Conservation (phyloP, 2,888 invertebrate species). For the Agrochola macilenta region DNA sequence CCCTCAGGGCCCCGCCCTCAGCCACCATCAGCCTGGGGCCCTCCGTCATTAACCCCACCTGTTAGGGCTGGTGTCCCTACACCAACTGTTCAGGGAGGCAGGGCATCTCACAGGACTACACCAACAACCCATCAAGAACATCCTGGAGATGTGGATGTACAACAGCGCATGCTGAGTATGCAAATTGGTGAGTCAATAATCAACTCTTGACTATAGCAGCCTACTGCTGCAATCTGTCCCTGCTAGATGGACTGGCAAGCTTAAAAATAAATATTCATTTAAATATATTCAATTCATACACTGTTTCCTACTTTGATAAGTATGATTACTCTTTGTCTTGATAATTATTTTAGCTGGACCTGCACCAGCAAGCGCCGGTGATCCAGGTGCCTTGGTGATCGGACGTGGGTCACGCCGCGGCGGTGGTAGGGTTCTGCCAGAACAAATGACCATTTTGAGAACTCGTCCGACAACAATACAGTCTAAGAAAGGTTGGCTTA, state of each 20-base stretch:
- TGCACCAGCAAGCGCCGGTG: conserved; percentile 69
- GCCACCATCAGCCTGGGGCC: conserved; percentile 85
- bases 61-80: conserved; percentile 81
- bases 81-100: conserved; percentile 75
- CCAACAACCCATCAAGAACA: conserved; percentile 80
- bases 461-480: conserved; percentile 81
- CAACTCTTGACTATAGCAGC: neutral
- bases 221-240: neutral
- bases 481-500: conserved; percentile 80
- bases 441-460: conserved; percentile 81
- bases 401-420: conserved; percentile 91
- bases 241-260: too few species aligned
- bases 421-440: conserved; percentile 85
- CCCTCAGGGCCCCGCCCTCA: conserved; percentile 79
- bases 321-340: neutral
- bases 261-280: neutral
- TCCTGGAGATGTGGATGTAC: conserved; percentile 84
- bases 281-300: neutral
- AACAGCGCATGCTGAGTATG: conserved; percentile 79
- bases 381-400: conserved; percentile 71
- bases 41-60: conserved; percentile 79
- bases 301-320: neutral
- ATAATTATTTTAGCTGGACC: conserved; percentile 23
- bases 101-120: conserved; percentile 81
- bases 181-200: conserved; percentile 49